phyloP scores from a whole-genome alignment of 53 echinoderm and acorn worm species.

The Luidia sarsii region DNA sequence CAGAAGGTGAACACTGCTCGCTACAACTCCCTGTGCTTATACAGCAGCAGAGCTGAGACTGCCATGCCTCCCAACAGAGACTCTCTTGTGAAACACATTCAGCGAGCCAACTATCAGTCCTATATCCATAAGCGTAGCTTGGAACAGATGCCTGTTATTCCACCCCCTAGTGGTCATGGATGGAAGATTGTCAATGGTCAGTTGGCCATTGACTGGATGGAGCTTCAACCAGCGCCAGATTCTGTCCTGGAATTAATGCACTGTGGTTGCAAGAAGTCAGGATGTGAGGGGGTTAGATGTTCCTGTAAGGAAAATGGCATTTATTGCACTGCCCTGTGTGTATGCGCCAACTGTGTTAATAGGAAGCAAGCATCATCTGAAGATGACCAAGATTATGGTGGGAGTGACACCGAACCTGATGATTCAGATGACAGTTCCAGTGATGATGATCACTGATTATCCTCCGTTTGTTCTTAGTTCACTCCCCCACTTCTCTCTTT shows the following conservation, averaged over 20 bases:
- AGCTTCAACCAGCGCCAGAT: constrained; percentile 47
- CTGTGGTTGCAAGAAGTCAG: constrained; percentile 52
- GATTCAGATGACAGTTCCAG: background rate
- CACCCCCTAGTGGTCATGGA: constrained; percentile 39
- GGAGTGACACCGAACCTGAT: background rate
- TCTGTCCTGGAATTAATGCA: constrained; percentile 42
- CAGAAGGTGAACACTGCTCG: constrained; percentile 30
- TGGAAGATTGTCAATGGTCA: constrained; percentile 53
- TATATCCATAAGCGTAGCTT: background rate
- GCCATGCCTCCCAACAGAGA: constrained; percentile 46
- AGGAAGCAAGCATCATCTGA: background rate
- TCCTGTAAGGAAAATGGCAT: constrained; percentile 32
- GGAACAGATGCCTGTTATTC: background rate
- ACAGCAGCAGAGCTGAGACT: background rate
- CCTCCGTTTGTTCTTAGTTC: no score
- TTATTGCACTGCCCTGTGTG: constrained; percentile 31
- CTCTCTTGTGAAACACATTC: constrained; percentile 21
- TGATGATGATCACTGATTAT: background rate
- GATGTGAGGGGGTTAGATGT: constrained; percentile 26
- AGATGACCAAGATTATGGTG: background rate
- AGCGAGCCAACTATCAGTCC: constrained; percentile 40
- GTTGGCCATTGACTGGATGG: constrained; percentile 67
- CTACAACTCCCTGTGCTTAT: background rate
- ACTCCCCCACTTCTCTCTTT: no score
- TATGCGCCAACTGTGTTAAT: constrained; percentile 37